Base-by-base conservation (phyloP, 2,797 vertebrate species). In the Botia kubotai region DNA sequence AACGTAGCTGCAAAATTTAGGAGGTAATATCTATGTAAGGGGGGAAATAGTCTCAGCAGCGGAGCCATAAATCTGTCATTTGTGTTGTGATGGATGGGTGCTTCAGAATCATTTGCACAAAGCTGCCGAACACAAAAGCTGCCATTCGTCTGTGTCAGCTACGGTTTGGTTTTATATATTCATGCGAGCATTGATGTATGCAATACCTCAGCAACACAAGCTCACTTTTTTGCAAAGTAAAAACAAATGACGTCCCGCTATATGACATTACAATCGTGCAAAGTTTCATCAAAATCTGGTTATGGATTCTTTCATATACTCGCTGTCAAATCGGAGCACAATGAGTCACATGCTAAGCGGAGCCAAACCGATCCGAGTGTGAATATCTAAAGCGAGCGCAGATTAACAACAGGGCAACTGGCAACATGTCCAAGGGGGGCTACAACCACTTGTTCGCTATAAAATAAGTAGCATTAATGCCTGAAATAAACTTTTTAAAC, bases 1-100 rank as follows among this genome's bases (percentile, higher is more conserved):
- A 85, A 78, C 75, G 66, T 87, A 85, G 86, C 86, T 83, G 82
- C 84, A 87, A 87, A 74, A 87, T 87, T 85, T 87, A 83, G 86
- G 79, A 85, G 82, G 82, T 83, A 85, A 87, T 87, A 85, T 85
- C 77, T 46, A 78, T 75, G 82, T 70, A 82, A 71, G 68, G 76
- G 79, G 58, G 73, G 60, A 76, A 72, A 79, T 58, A 26, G 76
- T 80, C 73, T 82, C 73, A 80, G 43, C 70, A 73, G 79, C 39
- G 63, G 57, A 74, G 82, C 63, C 73, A 72, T 85, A 85, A 85
- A 87, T 85, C 79, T 83, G 75, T 79, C 72, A 53, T 67, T 82
- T 79, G n/a, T 72, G 48, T 72, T 82, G 82, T 87, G 86, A 85
- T 81, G 82, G 86, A 85, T 82, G 79, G 75, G 83, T 13, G 79